A percentile compares a stretch with the other conserved stretches of the same genome.
Evolutionary conservation across 2,797 vertebrate species (phyloP).

Genomic region (Yasuhikotakia modesta): DNA sequence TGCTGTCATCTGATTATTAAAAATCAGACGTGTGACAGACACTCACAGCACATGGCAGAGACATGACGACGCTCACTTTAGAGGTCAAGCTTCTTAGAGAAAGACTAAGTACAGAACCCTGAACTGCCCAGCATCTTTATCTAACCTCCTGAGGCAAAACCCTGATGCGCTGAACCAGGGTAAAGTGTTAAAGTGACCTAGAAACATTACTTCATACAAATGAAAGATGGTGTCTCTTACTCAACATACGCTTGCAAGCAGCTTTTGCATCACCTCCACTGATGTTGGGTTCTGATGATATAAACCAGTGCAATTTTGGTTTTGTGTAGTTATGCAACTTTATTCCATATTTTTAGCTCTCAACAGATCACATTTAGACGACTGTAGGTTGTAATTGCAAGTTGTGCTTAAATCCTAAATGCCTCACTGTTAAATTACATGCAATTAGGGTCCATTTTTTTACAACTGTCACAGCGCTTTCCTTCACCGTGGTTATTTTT

Average conservation of each 20-base stretch:
- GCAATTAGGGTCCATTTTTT: constrained; percentile 12
- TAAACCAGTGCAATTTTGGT: too few species aligned
- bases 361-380: neutral
- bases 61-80: constrained; percentile 87
- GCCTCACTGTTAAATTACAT: neutral
- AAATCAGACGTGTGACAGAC: neutral
- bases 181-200: neutral
- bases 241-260: neutral
- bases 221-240: too few species aligned
- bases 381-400: constrained; percentile 1
- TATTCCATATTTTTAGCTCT: neutral
- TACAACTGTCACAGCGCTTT: neutral
- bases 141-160: constrained; percentile 94
- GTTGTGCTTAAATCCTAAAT: constrained; percentile 10
- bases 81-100: constrained; percentile 98
- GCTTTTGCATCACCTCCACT: too few species aligned
- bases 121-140: constrained; percentile 95
- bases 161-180: constrained; percentile 99
- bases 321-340: neutral
- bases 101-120: constrained; percentile 96
- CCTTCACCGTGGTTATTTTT: neutral
- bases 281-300: neutral
- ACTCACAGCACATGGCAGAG: neutral
- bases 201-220: neutral
- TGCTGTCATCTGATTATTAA: constrained; percentile 86